Evolutionary conservation across 2,113 vertebrate genomes (phyloP).

Genomic region (Calidris pygmaea): DNA sequence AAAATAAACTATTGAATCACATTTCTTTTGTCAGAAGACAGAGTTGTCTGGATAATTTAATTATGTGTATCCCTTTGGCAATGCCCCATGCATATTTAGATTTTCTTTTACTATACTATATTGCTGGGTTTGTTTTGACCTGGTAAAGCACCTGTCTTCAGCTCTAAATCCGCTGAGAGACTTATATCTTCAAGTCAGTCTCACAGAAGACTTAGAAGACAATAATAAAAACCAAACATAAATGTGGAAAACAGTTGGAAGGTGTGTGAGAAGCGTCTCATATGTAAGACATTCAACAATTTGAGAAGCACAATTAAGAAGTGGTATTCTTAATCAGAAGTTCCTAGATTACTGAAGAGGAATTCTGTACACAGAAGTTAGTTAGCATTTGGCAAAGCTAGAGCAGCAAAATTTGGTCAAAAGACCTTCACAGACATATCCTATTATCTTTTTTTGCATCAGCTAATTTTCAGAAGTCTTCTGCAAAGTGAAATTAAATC

Average conservation of each 20-base stretch:
- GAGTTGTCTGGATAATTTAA: neutral
- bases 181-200: neutral
- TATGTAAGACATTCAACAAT: neutral
- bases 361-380: neutral
- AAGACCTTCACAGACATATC: neutral
- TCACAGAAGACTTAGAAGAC: neutral
- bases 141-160: neutral
- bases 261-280: neutral
- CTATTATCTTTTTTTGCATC: neutral
- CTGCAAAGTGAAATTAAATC: neutral
- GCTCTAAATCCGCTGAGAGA: neutral
- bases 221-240: neutral
- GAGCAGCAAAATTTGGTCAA: neutral
- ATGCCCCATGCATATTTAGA: neutral
- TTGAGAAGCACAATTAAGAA: neutral
- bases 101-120: neutral
- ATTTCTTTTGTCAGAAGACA: neutral
- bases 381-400: neutral
- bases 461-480: neutral
- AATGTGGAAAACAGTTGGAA: neutral
- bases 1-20: neutral
- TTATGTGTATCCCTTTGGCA: neutral
- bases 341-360: neutral
- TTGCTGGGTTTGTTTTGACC: neutral
- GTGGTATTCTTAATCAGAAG: neutral